Base-by-base conservation (phyloP, 2,888 invertebrate species). In the Ephialtes manifestator region DNA sequence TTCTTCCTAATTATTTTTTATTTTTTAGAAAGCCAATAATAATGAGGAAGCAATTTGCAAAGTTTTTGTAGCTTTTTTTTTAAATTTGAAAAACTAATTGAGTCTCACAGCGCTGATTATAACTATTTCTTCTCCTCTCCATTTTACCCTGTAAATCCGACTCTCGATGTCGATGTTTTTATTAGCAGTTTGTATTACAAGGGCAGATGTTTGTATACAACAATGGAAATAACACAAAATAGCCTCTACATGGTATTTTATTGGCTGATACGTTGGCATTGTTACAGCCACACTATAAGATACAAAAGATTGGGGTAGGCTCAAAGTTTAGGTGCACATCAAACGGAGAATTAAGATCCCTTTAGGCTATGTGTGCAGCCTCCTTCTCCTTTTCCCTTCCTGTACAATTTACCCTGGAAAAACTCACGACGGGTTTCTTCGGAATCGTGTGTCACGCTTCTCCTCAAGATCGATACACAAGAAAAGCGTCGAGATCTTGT, bases 151-250 rank as follows among this genome's bases (percentile, higher is more conserved):
- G 24, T 67, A 46, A 58, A 76, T 83, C 75, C 72, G 77, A 67
- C 80, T 87, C 85, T 79, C 79, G 81, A 86, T 86, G 86, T 86
- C 84, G 87, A 90, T 90, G 90, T 92, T 93, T 93, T 93, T 93
- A 93, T 93, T 93, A 92, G 94, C 92, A 91, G 93, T 93, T 93
- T 93, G 90, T 93, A 93, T 93, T 93, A 91, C 93, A 87, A 84
- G 91, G 90, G 92, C 93, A 93, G 94, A 93, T 93, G 93, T 93
- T 91, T 89, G 89, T 81, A 83, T 82, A 71, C 83, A 80, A 93
- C 92, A 93, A 93, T 92, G 88, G 87, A n/a, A 43, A 77, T 81
- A 84, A 58, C 51, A 76, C 63, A 75, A 81, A 81, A 83, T 70
- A 72, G 67, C 20, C 71, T 65, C 31, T 46, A 24, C 28, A 51